Evolutionary conservation across 2,888 invertebrate genomes (phyloP), one percentile per base, ranked within the genome.

Genomic region (Mamestra brassicae): DNA sequence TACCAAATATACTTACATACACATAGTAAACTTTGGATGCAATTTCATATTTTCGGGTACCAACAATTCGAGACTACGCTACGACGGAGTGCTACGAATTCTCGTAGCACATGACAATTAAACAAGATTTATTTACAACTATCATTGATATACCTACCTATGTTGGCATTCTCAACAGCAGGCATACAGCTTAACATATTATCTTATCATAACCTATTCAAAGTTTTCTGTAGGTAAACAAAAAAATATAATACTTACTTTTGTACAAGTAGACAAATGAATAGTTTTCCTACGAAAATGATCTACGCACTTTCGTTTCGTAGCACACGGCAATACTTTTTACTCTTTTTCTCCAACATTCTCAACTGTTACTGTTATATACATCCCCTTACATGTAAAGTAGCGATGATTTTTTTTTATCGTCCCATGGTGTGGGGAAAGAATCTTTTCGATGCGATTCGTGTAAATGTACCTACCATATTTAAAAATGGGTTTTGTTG

Each of bases 11-110:
- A 47, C 0, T 3, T 0, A 11, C 7, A 42, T 38, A 11, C 1
- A 2, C 58, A 47, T 69, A 63, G n/a, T 1, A 15, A 50, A 65
- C 13, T 4, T n/a, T 26, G 8, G 5, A 57, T 50, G 0, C 0
- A n/a, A 13, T 34, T n/a, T 52, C 26, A 52, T 4, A 11, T 7
- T n/a, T n/a, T 26, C n/a, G 7, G n/a, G 11, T n/a, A 52, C 13
- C n/a, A 0, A 80, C 45, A 58, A 58, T 4, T 45, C 3, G 10
- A 74, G 6, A 52, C 62, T 60, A 63, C 52, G 45, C 36, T 11
- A 15, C 15, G 26, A 54, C 26, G 52, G 52, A 26, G 42, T 74
- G 81, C 74, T 74, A 77, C 81, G 74, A 61, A 38, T 13, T 45
- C 38, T 77, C 74, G 74, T 77, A 77, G 80, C 54, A 42, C 5